phyloP scores from a whole-genome alignment of 2,888 invertebrate species.

The Rhamnusium bicolor region DNA sequence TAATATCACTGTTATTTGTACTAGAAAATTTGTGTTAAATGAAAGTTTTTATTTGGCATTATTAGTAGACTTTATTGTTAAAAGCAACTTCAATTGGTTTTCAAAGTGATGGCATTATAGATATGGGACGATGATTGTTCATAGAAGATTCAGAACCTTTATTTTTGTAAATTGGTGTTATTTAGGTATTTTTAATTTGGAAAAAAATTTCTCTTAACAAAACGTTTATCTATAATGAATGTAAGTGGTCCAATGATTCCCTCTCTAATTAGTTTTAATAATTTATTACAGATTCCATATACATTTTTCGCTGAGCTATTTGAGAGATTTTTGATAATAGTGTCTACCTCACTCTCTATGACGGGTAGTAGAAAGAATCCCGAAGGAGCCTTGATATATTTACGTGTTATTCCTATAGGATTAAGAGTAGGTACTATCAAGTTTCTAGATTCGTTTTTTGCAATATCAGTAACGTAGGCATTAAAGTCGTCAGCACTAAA shows the following conservation, averaged over 20 bases:
- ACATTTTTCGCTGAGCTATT: background rate
- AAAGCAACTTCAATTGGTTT: background rate
- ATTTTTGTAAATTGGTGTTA: background rate
- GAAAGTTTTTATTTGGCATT: too few relatives aligned
- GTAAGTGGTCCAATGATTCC: background rate
- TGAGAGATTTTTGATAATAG: background rate
- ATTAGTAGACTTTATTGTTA: background rate
- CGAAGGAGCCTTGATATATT: background rate
- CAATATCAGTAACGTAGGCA: background rate
- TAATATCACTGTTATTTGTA: too few relatives aligned
- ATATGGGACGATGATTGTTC: background rate
- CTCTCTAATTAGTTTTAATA: background rate
- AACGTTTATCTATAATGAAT: background rate
- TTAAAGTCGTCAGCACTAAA: background rate
- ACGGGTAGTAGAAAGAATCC: background rate
- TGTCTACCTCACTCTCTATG: background rate
- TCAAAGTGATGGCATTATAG: background rate
- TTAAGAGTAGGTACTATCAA: background rate
- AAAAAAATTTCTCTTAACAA: background rate
- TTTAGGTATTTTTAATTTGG: background rate
- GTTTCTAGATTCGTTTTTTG: background rate
- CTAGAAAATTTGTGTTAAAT: too few relatives aligned
- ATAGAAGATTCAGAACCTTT: background rate
- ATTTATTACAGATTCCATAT: background rate
- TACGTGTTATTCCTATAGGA: background rate